phyloP scores from a whole-genome alignment of 2,888 invertebrate species.

The Cryptus viduatorius region DNA sequence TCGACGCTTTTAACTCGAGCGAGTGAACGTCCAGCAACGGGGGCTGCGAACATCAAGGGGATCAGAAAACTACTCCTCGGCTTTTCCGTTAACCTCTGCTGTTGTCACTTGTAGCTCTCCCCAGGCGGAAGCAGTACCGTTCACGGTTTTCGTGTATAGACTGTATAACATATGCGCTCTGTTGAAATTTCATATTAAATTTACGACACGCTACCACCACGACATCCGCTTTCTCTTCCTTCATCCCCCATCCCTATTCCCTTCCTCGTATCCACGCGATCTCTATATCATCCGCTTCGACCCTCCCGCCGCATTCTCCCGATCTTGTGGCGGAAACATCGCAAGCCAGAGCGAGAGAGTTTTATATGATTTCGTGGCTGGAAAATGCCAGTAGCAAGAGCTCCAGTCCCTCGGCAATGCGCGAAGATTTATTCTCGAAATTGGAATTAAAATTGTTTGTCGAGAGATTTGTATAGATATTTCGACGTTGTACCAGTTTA shows the following conservation, averaged over 20 bases:
- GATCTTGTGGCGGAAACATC: neutral
- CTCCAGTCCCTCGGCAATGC: slow-evolving; percentile 27
- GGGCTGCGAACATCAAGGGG: slow-evolving; percentile 10
- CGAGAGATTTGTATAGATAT: slow-evolving; percentile 46
- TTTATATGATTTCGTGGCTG: slow-evolving; percentile 78
- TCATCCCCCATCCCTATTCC: slow-evolving; percentile 42
- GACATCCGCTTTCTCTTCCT: slow-evolving; percentile 35
- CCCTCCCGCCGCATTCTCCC: slow-evolving; percentile 25
- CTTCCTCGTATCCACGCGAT: slow-evolving; percentile 47
- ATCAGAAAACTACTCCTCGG: slow-evolving; percentile 38
- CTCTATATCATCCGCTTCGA: slow-evolving; percentile 57
- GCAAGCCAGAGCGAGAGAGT: slow-evolving; percentile 54
- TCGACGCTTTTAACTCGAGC: slow-evolving; percentile 12
- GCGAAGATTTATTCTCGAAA: slow-evolving; percentile 76
- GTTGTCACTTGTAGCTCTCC: slow-evolving; percentile 76
- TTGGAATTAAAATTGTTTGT: slow-evolving; percentile 77
- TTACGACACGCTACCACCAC: slow-evolving; percentile 73
- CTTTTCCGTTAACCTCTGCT: slow-evolving; percentile 61
- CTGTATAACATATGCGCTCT: slow-evolving; percentile 67
- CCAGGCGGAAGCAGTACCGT: slow-evolving; percentile 7
- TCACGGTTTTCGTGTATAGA: slow-evolving; percentile 37
- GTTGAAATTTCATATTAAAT: slow-evolving; percentile 83
- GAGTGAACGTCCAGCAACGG: neutral
- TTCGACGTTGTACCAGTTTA: neutral
- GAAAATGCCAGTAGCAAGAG: slow-evolving; percentile 69